Evolutionary conservation across 2,888 invertebrate genomes (phyloP).

Genomic region (Xylota sylvarum): DNA sequence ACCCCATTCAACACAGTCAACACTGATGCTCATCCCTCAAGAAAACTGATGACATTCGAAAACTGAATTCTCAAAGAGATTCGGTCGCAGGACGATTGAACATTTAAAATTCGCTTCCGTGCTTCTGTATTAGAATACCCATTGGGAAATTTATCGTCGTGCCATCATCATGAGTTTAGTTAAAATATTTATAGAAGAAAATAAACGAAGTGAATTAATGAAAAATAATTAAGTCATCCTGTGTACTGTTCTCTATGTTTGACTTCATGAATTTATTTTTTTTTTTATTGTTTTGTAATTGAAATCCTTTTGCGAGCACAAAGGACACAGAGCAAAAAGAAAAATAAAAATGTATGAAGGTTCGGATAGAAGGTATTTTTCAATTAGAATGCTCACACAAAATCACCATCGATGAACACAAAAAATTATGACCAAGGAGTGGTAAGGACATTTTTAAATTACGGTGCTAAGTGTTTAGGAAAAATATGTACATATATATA

Average conservation of each 20-base stretch:
- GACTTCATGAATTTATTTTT: too few species aligned
- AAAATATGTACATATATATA: too few species aligned
- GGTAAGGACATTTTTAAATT: too few species aligned
- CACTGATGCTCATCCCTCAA: neutral
- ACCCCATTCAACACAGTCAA: neutral
- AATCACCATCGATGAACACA: neutral
- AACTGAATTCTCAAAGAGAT: constrained; percentile 24
- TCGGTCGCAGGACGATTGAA: constrained; percentile 20
- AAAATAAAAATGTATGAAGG: constrained; percentile 13
- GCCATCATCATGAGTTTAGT: constrained; percentile 9
- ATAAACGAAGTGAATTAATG: constrained; percentile 59
- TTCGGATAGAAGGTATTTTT: constrained; percentile 16
- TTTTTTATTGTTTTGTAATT: neutral
- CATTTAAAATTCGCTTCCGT: neutral
- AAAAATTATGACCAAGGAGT: too few species aligned
- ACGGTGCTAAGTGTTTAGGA: too few species aligned
- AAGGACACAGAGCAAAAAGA: neutral
- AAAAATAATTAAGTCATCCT: constrained; percentile 51
- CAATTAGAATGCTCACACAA: neutral
- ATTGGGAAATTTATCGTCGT: constrained; percentile 12
- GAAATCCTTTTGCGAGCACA: neutral
- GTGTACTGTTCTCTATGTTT: neutral
- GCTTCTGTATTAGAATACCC: too few species aligned
- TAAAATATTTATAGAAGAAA: constrained; percentile 48
- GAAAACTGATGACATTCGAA: constrained; percentile 16